phyloP scores from a whole-genome alignment of 2,797 vertebrate species.

The Sarcophilus harrisii region DNA sequence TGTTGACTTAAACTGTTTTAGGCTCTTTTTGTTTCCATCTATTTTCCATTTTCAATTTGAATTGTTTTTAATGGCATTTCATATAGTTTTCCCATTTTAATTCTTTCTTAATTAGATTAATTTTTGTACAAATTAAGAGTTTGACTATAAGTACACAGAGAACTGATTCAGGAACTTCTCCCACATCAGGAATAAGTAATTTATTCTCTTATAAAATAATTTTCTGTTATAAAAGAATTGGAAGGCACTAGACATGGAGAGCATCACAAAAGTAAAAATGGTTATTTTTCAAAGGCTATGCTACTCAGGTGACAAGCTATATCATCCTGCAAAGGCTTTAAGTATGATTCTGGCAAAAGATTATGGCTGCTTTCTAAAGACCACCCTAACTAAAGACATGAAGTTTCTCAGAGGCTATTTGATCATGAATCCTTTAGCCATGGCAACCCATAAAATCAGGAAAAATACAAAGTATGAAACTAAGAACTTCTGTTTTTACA shows the following conservation, averaged over 20 bases:
- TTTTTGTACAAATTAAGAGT: neutral
- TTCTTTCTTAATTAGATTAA: neutral
- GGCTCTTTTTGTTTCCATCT: neutral
- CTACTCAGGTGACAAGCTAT: no score
- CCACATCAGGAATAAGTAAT: neutral
- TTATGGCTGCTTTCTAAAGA: no score
- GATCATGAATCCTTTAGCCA: neutral
- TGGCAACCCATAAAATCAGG: neutral
- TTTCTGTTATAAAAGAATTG: neutral
- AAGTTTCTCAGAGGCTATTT: neutral
- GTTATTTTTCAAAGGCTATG: no score
- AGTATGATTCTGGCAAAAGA: no score
- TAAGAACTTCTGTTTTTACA: neutral
- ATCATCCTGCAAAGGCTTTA: no score
- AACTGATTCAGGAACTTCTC: neutral
- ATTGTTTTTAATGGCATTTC: neutral
- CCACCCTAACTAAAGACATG: neutral
- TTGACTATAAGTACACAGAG: neutral
- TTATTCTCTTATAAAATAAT: neutral
- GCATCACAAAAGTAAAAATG: no score
- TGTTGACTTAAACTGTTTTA: neutral
- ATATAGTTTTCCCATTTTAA: neutral
- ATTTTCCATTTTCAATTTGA: neutral
- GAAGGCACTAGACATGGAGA: neutral
- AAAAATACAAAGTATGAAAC: neutral